Conservation (phyloP, 1,140 invertebrate genomes). For the Thaumatotibia leucotreta region DNA sequence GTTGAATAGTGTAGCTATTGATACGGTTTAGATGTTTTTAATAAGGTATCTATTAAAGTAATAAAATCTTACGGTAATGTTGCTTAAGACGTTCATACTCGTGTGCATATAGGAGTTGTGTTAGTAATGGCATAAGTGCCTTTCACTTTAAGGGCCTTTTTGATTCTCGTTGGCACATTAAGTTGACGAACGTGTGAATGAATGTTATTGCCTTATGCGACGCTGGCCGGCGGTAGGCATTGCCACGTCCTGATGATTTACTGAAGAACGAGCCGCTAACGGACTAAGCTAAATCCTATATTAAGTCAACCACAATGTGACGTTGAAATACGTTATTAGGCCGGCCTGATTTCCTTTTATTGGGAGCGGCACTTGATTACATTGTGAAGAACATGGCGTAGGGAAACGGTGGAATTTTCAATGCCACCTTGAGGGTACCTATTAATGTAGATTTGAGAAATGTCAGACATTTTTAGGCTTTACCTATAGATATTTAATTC, state of each 20-base stretch:
- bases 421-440: neutral
- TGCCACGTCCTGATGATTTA: constrained; percentile 68
- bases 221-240: constrained; percentile 37
- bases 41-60: constrained; percentile 54
- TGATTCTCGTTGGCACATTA: constrained; percentile 19
- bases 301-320: constrained; percentile 6
- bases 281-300: constrained; percentile 1
- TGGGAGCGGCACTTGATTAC: neutral
- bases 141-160: neutral
- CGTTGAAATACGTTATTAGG: constrained; percentile 12
- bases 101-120: neutral
- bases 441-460: no score
- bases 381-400: no score
- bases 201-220: constrained; percentile 69
- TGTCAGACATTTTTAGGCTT: no score
- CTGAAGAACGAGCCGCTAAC: constrained; percentile 18
- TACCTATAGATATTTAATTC: no score
- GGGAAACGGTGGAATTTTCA: no score
- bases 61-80: neutral
- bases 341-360: neutral
- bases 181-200: constrained; percentile 73
- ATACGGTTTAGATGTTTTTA: constrained; percentile 45
- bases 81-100: neutral
- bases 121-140: neutral
- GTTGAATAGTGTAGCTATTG: neutral